phyloP scores from a whole-genome alignment of 2,888 invertebrate species.

The Hoplodrina ambigua region DNA sequence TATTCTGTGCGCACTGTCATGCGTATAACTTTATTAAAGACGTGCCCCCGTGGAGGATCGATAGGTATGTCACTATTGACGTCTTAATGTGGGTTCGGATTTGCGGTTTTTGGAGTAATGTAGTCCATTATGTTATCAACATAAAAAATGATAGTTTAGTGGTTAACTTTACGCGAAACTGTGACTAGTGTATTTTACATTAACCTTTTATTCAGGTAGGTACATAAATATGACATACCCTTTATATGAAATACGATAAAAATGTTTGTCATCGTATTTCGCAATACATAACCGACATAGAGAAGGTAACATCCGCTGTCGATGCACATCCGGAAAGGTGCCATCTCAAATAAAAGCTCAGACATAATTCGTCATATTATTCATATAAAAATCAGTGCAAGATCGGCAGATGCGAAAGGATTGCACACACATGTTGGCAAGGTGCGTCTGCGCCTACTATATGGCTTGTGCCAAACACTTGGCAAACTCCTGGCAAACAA shows the following conservation, averaged over 20 bases:
- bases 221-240: background rate
- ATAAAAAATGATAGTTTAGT: constrained; percentile 31
- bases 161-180: constrained; percentile 3
- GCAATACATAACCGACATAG: constrained; percentile 71
- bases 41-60: constrained; percentile 83
- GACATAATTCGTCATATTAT: constrained; percentile 90
- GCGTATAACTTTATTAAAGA: constrained; percentile 86
- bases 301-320: constrained; percentile 84
- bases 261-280: constrained; percentile 62
- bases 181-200: background rate
- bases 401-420: constrained; percentile 87
- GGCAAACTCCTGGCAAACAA: constrained; percentile 78
- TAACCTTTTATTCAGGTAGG: background rate
- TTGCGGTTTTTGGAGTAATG: constrained; percentile 58
- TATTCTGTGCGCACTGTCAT: constrained; percentile 78
- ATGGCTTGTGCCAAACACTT: constrained; percentile 88
- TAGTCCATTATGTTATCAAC: constrained; percentile 25
- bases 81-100: constrained; percentile 64
- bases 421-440: constrained; percentile 88
- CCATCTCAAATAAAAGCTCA: constrained; percentile 83
- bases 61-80: constrained; percentile 74
- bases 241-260: constrained; percentile 41
- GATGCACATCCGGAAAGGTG: constrained; percentile 89
- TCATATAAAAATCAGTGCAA: constrained; percentile 89
- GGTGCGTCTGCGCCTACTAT: constrained; percentile 81